Evolutionary conservation across 2,888 invertebrate species (phyloP).

Genomic region (Oscheius myriophilus): DNA sequence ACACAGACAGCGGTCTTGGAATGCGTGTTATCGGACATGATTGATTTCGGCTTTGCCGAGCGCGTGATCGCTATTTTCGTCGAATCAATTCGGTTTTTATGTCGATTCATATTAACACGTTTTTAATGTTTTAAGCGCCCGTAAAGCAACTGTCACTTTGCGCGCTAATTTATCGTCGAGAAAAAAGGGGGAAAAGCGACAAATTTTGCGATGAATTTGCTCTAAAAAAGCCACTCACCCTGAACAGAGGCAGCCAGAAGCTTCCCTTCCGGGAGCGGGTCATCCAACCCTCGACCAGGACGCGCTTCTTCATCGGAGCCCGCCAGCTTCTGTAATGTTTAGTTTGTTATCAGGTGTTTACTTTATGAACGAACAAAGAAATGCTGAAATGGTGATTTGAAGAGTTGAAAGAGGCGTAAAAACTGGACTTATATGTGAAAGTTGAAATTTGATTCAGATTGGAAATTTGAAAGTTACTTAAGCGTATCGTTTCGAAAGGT

Average conservation of each 20-base stretch:
- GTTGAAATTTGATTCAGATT: too few relatives aligned
- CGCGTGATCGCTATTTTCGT: slow-evolving; percentile 28
- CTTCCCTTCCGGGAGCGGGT: slow-evolving; percentile 13
- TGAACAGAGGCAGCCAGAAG: slow-evolving; percentile 13
- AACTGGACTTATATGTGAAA: background rate
- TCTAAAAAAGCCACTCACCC: slow-evolving; percentile 8
- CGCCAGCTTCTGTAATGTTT: slow-evolving; percentile 9
- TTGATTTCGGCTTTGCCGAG: slow-evolving; percentile 23
- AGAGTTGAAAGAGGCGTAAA: background rate
- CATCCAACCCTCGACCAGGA: slow-evolving; percentile 22
- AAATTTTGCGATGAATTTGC: background rate
- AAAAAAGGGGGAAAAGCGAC: background rate
- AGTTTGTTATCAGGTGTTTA: too few relatives aligned
- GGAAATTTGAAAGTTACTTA: too few relatives aligned
- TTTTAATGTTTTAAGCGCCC: slow-evolving; percentile 3
- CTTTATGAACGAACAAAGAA: background rate
- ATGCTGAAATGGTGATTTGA: background rate
- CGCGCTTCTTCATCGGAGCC: slow-evolving; percentile 20
- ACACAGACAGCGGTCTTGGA: slow-evolving; percentile 6
- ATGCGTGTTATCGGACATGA: slow-evolving; percentile 26
- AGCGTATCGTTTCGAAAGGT: too few relatives aligned
- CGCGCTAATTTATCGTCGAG: background rate
- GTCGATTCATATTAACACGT: slow-evolving; percentile 23
- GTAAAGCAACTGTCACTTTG: background rate
- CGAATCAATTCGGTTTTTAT: slow-evolving; percentile 24